Base-by-base conservation (phyloP, 2,797 vertebrate species). In the Rhyacichthys aspro region DNA sequence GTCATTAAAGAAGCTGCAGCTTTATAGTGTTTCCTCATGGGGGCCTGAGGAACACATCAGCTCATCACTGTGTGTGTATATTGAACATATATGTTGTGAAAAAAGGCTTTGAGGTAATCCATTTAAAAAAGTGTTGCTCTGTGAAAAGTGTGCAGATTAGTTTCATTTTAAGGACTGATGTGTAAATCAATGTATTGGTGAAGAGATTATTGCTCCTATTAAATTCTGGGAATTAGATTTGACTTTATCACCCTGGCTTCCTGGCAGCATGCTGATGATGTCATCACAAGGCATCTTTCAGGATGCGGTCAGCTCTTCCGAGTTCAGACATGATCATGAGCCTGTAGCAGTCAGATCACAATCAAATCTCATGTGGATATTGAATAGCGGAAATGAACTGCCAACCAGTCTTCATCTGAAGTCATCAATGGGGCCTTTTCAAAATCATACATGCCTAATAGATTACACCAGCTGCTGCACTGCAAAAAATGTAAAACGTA, bases 201-300 rank as follows among this genome's bases (percentile, higher is more conserved):
- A 49, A 56, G 48, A 42, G 61, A 73, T 58, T 1, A 2, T 50
- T 61, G 60, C 59, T 45, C 15, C 37, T 39, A 64, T 72, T 46
- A 36, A 32, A 74, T 79, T 80, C 70, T 64, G 18, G 49, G 76
- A 82, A 83, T 6, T 50, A 52, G 28, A 56, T 41, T 59, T 42
- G 8, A 9, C 44, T 76, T 57, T 63, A 73, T 85, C 74, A 55
- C 69, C 34, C 7, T 0, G n/a, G 50, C 60, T 83, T 81, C 74
- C 78, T 59, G 78, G 71, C 57, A 85, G 60, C 44, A 12, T 11
- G 16, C 46, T 57, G 66, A 39, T 74, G 76, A 81, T 77, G 61
- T 74, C 78, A 74, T 41, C 33, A 1, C 55, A 66, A 76, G 69
- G 81, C 59, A 67, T 32, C 34, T 63, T 43, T 59, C 67, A 74